Base-by-base conservation (phyloP, 2,113 vertebrate species). In the Gila orcuttii region DNA sequence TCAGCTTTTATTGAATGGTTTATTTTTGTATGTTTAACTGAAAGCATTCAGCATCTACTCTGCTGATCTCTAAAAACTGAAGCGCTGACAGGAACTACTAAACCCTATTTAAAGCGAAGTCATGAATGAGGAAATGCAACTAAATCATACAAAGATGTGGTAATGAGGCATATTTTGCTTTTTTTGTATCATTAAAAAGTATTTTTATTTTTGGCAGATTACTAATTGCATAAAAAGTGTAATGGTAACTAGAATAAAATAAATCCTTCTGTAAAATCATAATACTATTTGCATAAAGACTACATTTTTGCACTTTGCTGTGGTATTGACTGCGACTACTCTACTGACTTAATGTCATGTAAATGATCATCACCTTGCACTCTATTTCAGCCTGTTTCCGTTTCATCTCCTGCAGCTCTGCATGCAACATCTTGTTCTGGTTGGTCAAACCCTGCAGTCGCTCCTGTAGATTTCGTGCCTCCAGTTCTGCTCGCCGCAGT, bases 351-450 rank as follows among this genome's bases (percentile, higher is more conserved):
- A 31, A 33, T 80, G 76, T 79, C 62, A 83, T 60, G 73, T 23
- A 86, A 68, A 64, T 78, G 21, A 47, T 31, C 7, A 82, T 93
- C 95, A 99, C 98, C 97, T 99, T 99, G 96, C 96, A 99, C 86
- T 99, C 97, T 79, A 95, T 96, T 94, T 99, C 98, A 76, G 98
- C 97, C 92, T 96, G 97, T 89, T 93, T 97, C 87, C 98, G 94
- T 86, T 97, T 99, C 80, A 96, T 94, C 92, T 97, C 97, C 87
- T 95, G 96, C 89, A 98, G 28, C 64, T 99, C 97, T 89, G 94
- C 86, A 71, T 95, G 91, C 1, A 98, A 93, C 81, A 94, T 96
- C 93, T 97, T 99, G 90, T 98, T 99, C 91, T 98, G 97, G 2
- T 88, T 86, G 4, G 96, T 96, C 91, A 99, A 94, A 79, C 93